Evolutionary conservation across 2,113 vertebrate genomes (phyloP).

Genomic region (Benitochromis conjunctus): DNA sequence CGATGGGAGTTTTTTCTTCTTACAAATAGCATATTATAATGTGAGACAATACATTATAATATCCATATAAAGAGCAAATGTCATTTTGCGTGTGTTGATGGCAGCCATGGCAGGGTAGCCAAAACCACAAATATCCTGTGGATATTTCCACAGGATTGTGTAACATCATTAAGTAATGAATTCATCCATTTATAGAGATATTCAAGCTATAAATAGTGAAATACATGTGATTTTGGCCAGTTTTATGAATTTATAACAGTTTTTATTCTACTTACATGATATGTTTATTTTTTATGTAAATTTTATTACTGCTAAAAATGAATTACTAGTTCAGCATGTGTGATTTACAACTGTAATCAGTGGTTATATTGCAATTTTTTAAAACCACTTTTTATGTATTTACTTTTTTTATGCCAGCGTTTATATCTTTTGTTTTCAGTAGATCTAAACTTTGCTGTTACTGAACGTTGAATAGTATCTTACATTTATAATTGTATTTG

Average conservation of each 20-base stretch:
- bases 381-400: neutral
- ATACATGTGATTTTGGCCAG: neutral
- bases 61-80: too few species aligned
- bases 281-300: neutral
- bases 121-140: too few species aligned
- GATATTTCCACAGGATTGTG: neutral
- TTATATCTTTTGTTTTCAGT: neutral
- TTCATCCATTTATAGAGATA: neutral
- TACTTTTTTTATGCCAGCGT: neutral
- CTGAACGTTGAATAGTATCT: neutral
- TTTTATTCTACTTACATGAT: neutral
- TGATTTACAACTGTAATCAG: neutral
- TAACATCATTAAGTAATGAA: neutral
- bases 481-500: neutral
- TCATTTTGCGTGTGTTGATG: too few species aligned
- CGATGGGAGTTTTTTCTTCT: neutral
- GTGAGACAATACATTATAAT: neutral
- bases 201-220: neutral
- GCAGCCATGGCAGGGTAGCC: too few species aligned
- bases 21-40: neutral
- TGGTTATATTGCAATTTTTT: neutral
- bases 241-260: neutral
- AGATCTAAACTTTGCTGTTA: neutral
- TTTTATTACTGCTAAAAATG: neutral
- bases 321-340: neutral